Base-by-base conservation (phyloP, 2,888 invertebrate species). In the Emmelina monodactyla region DNA sequence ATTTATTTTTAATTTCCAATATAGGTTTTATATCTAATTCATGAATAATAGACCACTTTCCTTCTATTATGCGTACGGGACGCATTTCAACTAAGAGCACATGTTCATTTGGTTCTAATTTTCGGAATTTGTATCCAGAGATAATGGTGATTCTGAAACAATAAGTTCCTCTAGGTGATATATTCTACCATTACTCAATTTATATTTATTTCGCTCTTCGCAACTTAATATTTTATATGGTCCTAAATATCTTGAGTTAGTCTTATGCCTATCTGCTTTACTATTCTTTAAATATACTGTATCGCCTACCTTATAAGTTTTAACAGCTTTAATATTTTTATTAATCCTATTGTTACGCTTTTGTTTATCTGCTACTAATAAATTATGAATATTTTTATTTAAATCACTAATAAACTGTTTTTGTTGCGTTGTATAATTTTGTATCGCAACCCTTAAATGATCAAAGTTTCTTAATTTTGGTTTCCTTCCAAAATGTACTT, bases 91-190 rank as follows among this genome's bases (percentile, higher is more conserved):
- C 33, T 22, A 41, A 5, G 3, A 38, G 28, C 10, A 41, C 14
- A 33, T 41, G 34, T 31, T 41, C 41, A 9, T 30, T 15, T 10
- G 30, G 19, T n/a, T 19, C 14, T 16, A 31, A 11, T 13, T 32
- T 22, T 33, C 29, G 22, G 35, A 41, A 39, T 14, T 37, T 38
- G 30, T 33, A 41, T 35, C 35, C 39, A 29, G 35, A 14, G 25
- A 13, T 11, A 29, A 6, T 29, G 40, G 33, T 2, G 33, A 32
- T 7, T 31, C 37, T 42, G 40, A 16, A 40, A 42, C 38, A 38
- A 36, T 9, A 16, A 39, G 36, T 42, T 39, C 39, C 16, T 42
- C 38, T 22, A 40, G 16, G 14, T 39, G 42, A 36, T 39, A 42
- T 14, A 22, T 33, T 32, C 16, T 31, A 2, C 35, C 38, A 31